A percentile compares a stretch with the other conserved stretches of the same genome.
Conservation (phyloP, 2,888 invertebrate species). For the Campoletis raptor region DNA sequence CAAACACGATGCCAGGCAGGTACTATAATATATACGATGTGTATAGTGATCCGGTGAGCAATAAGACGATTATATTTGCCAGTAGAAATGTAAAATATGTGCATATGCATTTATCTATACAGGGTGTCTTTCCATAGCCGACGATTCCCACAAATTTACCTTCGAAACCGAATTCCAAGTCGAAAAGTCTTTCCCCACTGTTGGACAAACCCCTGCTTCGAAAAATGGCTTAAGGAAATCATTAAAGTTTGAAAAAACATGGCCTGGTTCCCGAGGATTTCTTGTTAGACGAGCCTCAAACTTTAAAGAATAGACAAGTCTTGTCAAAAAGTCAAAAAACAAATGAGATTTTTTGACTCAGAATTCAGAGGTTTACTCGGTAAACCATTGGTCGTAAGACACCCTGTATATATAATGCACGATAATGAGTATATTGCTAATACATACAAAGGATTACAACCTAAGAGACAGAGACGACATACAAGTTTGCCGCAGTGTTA, state of each 20-base stretch:
- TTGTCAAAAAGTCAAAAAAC: too few relatives aligned
- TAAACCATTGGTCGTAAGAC: neutral
- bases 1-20: slow-evolving; percentile 35
- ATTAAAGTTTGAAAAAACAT: neutral
- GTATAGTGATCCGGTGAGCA: slow-evolving; percentile 1
- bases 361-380: neutral
- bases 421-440: slow-evolving; percentile 25
- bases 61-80: slow-evolving; percentile 39
- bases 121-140: neutral
- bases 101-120: neutral
- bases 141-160: neutral
- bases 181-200: neutral
- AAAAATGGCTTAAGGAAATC: neutral
- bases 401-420: slow-evolving; percentile 22
- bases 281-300: neutral
- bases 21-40: slow-evolving; percentile 7
- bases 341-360: too few relatives aligned
- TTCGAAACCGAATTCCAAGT: neutral
- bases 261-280: neutral
- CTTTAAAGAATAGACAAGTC: neutral
- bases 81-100: neutral
- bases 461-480: slow-evolving; percentile 15
- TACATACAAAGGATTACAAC: slow-evolving; percentile 39
- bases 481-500: slow-evolving; percentile 52
- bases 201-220: neutral